phyloP scores from a whole-genome alignment of 2,113 vertebrate species.

The Clarias batrachus region DNA sequence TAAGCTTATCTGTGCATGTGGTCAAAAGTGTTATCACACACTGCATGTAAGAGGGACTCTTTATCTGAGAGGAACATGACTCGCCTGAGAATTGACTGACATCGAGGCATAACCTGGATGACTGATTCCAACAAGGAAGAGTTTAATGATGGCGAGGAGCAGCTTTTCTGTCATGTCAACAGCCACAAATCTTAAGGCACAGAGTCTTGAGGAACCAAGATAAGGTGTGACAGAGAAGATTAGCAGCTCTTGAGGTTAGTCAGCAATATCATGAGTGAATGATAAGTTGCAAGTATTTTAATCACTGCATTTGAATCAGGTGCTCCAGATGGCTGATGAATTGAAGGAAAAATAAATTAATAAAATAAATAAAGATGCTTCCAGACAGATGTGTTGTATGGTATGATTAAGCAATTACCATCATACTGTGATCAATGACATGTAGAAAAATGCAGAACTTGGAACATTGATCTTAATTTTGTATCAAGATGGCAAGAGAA shows the following conservation, averaged over 20 bases:
- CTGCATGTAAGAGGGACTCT: constrained; percentile 30
- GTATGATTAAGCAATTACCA: neutral
- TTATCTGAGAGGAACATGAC: constrained; percentile 43
- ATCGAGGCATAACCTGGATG: constrained; percentile 16
- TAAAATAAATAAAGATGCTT: neutral
- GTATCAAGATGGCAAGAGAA: neutral
- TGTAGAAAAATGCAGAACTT: neutral
- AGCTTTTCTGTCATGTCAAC: constrained; percentile 28
- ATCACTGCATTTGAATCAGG: neutral
- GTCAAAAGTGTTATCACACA: constrained; percentile 12
- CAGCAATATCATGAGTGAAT: neutral
- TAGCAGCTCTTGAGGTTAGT: constrained; percentile 35
- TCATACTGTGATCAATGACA: neutral
- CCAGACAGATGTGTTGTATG: neutral
- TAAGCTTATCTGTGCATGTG: constrained; percentile 12
- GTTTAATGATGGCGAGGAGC: neutral
- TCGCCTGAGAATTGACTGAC: constrained; percentile 1
- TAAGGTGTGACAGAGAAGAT: constrained; percentile 30
- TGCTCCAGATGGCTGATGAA: neutral
- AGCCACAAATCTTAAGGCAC: constrained; percentile 23
- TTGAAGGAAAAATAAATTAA: neutral
- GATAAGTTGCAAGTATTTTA: constrained; percentile 9
- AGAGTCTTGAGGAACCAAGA: constrained; percentile 4
- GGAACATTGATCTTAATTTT: neutral
- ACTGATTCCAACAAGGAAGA: constrained; percentile 10